phyloP scores from a whole-genome alignment of 2,797 vertebrate genomes.

The Babyrousa celebensis region DNA sequence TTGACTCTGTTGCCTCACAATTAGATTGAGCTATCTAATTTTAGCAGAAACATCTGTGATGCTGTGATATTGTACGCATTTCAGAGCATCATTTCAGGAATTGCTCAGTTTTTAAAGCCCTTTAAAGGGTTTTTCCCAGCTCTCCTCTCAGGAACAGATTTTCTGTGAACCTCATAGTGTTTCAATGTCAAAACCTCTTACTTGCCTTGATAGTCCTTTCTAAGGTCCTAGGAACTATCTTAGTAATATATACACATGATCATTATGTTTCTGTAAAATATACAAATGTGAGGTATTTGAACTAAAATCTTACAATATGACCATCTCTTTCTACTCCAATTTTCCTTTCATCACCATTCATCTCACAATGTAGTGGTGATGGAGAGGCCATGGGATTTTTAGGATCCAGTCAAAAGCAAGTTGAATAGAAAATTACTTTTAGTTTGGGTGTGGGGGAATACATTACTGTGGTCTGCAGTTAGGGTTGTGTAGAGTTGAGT shows the following conservation, averaged over 20 bases:
- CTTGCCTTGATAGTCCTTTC: background rate
- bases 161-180: background rate
- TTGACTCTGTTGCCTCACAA: background rate
- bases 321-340: background rate
- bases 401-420: background rate
- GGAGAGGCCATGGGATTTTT: background rate
- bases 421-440: background rate
- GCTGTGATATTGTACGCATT: background rate
- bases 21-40: background rate
- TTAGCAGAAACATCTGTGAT: conserved; percentile 3
- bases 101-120: background rate
- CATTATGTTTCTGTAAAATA: background rate
- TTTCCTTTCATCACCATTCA: background rate
- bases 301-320: background rate
- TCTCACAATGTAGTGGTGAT: background rate
- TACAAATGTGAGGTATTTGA: background rate
- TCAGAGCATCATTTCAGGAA: background rate
- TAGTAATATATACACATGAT: background rate
- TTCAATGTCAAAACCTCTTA: background rate
- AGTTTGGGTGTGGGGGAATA: background rate
- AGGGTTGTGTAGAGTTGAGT: background rate
- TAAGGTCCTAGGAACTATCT: background rate
- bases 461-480: background rate
- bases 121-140: conserved; percentile 17
- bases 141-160: background rate